These are phyloP conservation scores for Phaethornis superciliosus DNA, from an alignment of 2,113 vertebrate genomes.

Conservation along the genomic window DNA sequence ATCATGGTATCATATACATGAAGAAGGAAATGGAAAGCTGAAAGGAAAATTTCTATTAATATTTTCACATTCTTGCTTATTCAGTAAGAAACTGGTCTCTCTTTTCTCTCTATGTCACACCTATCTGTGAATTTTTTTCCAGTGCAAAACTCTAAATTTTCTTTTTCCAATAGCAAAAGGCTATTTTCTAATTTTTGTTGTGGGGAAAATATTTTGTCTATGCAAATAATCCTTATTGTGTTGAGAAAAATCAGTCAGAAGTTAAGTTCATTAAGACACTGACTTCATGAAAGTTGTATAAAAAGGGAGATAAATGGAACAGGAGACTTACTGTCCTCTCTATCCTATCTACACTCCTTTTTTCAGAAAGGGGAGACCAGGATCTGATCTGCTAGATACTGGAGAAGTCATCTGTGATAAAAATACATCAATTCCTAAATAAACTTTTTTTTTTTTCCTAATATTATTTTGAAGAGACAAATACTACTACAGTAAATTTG, in stretches of 20 bases:
- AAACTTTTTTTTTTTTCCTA: background rate
- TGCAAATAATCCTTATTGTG: background rate
- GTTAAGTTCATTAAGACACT: background rate
- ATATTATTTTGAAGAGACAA: background rate
- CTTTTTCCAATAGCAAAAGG: background rate
- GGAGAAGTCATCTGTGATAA: background rate
- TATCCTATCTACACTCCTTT: fast-evolving
- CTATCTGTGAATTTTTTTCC: background rate
- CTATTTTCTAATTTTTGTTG: background rate
- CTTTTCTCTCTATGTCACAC: background rate
- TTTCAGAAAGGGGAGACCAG: background rate
- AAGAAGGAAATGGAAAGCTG: background rate
- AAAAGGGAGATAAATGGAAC: background rate
- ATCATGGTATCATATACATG: background rate
- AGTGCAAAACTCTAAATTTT: background rate
- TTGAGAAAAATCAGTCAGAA: background rate
- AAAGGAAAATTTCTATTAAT: background rate
- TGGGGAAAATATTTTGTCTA: background rate
- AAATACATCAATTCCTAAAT: background rate
- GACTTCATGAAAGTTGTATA: background rate
- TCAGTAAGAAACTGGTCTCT: background rate
- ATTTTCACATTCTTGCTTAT: background rate
- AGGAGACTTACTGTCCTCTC: background rate
- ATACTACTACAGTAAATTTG: background rate
- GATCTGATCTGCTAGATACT: background rate